These are phyloP conservation scores for Phyto melanocephala DNA, from an alignment of 2,888 invertebrate genomes.

Conservation along the genomic window DNA sequence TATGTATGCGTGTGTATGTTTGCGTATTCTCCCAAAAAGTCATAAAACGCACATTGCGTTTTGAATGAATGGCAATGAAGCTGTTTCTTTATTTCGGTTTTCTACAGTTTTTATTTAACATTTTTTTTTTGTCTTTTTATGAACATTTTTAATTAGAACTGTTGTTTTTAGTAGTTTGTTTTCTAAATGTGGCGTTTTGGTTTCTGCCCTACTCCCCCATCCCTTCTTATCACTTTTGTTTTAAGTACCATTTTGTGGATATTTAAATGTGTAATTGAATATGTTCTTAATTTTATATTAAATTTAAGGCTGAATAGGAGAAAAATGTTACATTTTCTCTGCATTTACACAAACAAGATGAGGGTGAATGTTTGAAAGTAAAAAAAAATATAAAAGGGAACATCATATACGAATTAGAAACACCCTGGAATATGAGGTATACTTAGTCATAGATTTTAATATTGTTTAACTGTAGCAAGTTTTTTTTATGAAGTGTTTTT, in stretches of 20 bases:
- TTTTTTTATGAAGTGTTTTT: too few relatives aligned
- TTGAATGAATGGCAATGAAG: constrained; percentile 35
- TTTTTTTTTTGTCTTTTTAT: constrained; percentile 36
- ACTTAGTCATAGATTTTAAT: too few relatives aligned
- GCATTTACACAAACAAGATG: constrained; percentile 1
- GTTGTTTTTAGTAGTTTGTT: constrained; percentile 50
- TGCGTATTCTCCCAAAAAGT: constrained; percentile 19
- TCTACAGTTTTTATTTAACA: background rate
- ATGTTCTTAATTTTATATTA: constrained; percentile 51
- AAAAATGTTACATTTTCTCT: constrained; percentile 5
- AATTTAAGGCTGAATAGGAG: constrained; percentile 29
- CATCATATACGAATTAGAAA: constrained; percentile 7
- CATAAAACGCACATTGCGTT: constrained; percentile 64
- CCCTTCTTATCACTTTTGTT: background rate
- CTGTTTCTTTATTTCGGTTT: background rate
- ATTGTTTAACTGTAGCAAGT: too few relatives aligned
- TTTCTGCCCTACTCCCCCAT: background rate
- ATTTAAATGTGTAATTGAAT: constrained; percentile 51
- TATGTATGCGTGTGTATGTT: background rate
- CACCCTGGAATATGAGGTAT: background rate
- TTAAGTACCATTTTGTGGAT: constrained; percentile 19
- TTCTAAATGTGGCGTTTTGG: background rate
- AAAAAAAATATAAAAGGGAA: background rate
- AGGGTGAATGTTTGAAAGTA: background rate
- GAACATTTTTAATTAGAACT: constrained; percentile 56